Conservation (phyloP, 1,140 invertebrate species). For the Cherax destructor region DNA sequence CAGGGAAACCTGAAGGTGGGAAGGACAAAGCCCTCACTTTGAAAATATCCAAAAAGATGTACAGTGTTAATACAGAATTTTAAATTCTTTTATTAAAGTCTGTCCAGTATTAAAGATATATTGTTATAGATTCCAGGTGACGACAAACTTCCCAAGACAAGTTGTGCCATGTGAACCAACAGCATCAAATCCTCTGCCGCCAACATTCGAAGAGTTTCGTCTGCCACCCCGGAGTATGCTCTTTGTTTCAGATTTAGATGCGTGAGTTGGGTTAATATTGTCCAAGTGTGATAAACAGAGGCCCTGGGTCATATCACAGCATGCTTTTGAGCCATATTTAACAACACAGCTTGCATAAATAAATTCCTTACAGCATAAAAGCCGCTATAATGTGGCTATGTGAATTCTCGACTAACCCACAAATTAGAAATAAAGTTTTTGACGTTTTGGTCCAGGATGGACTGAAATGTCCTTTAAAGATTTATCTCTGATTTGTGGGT, state of each 20-base stretch:
- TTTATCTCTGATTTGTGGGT: no score
- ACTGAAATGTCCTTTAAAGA: no score
- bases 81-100: no score
- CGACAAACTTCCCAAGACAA: conserved; percentile 55
- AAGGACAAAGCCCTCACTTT: no score
- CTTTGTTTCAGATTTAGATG: conserved; percentile 56
- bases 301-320: not conserved
- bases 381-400: no score
- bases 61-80: no score
- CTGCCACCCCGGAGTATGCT: conserved; percentile 54
- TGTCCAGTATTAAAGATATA: not conserved
- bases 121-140: conserved; percentile 51
- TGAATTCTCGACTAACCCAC: no score
- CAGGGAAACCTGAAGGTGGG: no score
- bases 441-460: no score
- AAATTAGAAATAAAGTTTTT: no score
- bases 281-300: not conserved
- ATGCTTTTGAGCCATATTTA: conserved; percentile 5
- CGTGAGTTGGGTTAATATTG: not conserved
- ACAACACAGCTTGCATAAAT: not conserved
- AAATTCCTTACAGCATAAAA: no score
- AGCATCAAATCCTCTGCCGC: conserved; percentile 6
- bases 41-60: no score
- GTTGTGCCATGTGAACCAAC: conserved; percentile 54
- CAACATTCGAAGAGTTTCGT: conserved; percentile 51